Conservation (phyloP, 2,888 invertebrate species). For the Synergus gifuensis region DNA sequence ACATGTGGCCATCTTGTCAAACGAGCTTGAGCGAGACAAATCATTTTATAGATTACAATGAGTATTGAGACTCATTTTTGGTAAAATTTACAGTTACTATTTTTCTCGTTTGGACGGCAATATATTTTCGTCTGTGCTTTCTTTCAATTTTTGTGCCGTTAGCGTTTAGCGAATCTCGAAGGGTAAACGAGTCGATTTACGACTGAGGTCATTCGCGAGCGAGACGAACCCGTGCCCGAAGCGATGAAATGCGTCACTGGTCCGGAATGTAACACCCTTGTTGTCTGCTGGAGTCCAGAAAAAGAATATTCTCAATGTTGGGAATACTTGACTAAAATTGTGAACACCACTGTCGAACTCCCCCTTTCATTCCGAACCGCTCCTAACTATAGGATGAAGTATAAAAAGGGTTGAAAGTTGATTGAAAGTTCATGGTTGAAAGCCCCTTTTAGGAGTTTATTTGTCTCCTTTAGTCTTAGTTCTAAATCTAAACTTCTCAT, state of each 20-base stretch:
- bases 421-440: no score
- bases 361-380: not conserved
- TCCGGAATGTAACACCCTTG: constrained; percentile 70
- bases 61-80: no score
- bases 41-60: no score
- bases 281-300: constrained; percentile 48
- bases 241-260: constrained; percentile 69
- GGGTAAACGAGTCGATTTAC: not conserved
- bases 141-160: no score
- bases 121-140: constrained; percentile 6
- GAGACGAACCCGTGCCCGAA: constrained; percentile 51
- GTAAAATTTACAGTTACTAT: no score
- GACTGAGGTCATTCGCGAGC: constrained; percentile 45
- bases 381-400: not conserved
- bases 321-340: constrained; percentile 35
- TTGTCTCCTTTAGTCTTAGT: no score
- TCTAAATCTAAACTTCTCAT: no score
- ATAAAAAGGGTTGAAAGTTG: not conserved
- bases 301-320: constrained; percentile 53
- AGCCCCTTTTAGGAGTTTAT: no score
- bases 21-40: no score
- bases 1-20: no score
- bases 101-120: no score
- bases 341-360: not conserved
- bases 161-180: no score